Base-by-base conservation (phyloP, 2,888 invertebrate species). In the Mythimna impura region DNA sequence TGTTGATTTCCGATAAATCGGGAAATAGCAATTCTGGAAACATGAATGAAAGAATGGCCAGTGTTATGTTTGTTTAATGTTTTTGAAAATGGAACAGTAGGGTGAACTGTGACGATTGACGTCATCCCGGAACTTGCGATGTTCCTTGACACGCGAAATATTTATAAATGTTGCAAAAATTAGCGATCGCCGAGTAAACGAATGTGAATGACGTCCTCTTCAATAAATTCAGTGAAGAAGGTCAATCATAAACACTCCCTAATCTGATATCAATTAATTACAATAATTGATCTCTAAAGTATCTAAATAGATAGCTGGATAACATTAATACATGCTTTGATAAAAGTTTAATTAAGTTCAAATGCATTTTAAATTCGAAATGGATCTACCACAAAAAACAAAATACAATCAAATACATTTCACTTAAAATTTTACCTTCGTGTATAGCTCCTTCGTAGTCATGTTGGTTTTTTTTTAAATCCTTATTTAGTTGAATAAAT, bases 391-490 rank as follows among this genome's bases (percentile, higher is more conserved):
- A 63, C 55, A 64, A 83, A 85, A 85, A 80, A 81, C 81, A 78
- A 82, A 87, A 74, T 78, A 81, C 57, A 80, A 86, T 78, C 78
- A 64, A 70, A 77, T 54, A 76, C 78, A 80, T 80, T 82, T 82
- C 74, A 78, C 73, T 75, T 58, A 61, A 76, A 74, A 81, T 81
- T 86, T 91, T 94, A 96, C 96, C 96, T 96, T 96, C 25, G 96
- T 96, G 80, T 96, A 96, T 2, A 96, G 89, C 89, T 96, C 96
- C 91, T 96, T 96, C 72, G 96, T 96, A 69, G 96, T 96, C 96
- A 96, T 96, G 86, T 92, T 95, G 88, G 71, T 84, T 73, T 84
- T 83, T 81, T 82, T 74, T 71, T 65, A 67, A 66, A 78, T 73
- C 76, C 77, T 82, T 78, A 78, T 81, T 76, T 69, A 81, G 85